Base-by-base conservation (phyloP, 2,797 vertebrate species). In the Rhadinocentrus ornatus region DNA sequence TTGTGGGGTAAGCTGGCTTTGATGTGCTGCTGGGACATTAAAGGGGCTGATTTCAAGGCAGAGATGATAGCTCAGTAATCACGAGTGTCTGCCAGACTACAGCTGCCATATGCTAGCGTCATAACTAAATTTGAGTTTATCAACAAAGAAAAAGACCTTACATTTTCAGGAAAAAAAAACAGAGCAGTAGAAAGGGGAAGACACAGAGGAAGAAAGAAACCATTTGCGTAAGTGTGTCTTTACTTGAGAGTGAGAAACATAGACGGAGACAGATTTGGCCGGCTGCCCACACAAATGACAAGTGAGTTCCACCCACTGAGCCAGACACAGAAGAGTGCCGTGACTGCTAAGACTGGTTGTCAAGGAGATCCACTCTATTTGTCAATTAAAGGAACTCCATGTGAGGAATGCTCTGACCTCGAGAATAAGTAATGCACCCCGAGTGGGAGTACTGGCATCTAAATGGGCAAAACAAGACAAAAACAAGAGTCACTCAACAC, bases 331-430 rank as follows among this genome's bases (percentile, higher is more conserved):
- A 84, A 29, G 76, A 86, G 86, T 83, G 84, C 78, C 66, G 72
- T 89, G 88, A 91, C 89, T 86, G 64, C 86, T 26, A 22, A 83
- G 85, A 63, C 80, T n/a, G 80, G 87, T 91, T 88, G 92, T 91
- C 90, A 90, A 81, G 88, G 91, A 89, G 88, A 92, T 77, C 84
- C 70, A 69, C 73, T 77, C 73, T 76, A 71, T 88, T 90, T 87
- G 84, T 83, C 81, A 88, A 75, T 90, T 89, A 84, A 83, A 90
- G 81, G 79, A 86, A 76, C 69, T 77, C 79, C 66, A 26, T 78
- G 84, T 69, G 77, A 85, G 69, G 82, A 86, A 81, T 58, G 54
- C 75, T 69, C 68, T 71, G 77, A 88, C 83, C 79, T 86, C 68
- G 2, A 78, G 78, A 77, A 71, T 69, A 72, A 88, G 79, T 78